A percentile compares a stretch with the other conserved stretches of the same genome.
These are phyloP conservation scores for Himalopsyche anomala DNA, from an alignment of 2,888 invertebrate genomes.

Conservation along the genomic window DNA sequence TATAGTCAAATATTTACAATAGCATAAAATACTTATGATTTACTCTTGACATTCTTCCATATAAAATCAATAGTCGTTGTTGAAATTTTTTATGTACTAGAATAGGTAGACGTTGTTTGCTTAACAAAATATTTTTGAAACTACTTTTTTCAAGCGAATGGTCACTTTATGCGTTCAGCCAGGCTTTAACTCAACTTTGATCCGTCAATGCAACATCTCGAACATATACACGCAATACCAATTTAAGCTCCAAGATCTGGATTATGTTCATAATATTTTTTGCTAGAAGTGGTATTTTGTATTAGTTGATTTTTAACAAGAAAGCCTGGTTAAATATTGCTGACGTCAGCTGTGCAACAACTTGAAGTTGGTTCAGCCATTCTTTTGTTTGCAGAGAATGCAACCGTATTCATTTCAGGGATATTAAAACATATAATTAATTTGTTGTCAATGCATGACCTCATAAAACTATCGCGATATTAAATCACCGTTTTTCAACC, in stretches of 20 bases:
- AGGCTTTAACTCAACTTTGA: background rate
- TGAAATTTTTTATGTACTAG: no score
- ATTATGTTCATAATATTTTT: background rate
- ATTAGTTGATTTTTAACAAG: background rate
- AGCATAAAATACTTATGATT: no score
- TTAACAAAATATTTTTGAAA: no score
- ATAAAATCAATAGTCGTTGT: no score
- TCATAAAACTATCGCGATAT: slow-evolving; percentile 1
- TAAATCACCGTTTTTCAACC: background rate
- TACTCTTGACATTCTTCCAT: no score
- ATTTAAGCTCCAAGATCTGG: background rate
- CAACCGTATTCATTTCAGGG: slow-evolving; percentile 10
- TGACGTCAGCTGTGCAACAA: slow-evolving; percentile 39
- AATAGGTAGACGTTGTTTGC: no score
- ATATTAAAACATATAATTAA: slow-evolving; percentile 33
- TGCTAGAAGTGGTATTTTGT: background rate
- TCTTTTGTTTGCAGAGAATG: slow-evolving; percentile 42
- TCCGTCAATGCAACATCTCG: background rate
- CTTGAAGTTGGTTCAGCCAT: slow-evolving; percentile 19
- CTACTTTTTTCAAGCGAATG: background rate
- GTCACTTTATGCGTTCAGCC: background rate
- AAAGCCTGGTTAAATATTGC: background rate
- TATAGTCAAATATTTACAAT: no score
- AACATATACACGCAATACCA: background rate
- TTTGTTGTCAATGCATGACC: background rate